These are phyloP conservation scores for Otus sunia DNA, from an alignment of 2,113 vertebrate species.

Conservation along the genomic window DNA sequence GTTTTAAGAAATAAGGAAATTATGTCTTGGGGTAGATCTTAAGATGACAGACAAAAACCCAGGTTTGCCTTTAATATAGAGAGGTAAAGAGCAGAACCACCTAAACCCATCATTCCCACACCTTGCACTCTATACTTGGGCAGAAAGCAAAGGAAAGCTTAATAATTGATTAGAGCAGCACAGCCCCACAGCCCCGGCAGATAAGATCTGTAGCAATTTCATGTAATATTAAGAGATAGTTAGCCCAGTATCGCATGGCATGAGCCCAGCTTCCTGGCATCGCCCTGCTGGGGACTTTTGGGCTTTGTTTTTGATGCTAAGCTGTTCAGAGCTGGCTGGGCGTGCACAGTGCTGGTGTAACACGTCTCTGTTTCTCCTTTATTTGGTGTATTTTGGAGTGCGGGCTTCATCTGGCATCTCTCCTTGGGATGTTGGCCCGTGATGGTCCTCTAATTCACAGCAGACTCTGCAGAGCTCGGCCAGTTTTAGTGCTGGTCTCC, in stretches of 20 bases:
- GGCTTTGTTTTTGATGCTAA: neutral
- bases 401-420: neutral
- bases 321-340: neutral
- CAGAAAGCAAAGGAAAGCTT: neutral
- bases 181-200: neutral
- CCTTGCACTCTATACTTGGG: neutral
- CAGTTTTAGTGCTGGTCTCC: neutral
- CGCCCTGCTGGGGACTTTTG: neutral
- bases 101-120: accelerated
- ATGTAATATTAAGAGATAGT: neutral
- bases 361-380: neutral
- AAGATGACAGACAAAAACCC: neutral
- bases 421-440: neutral
- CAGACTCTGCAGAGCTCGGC: neutral
- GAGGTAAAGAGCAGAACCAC: neutral
- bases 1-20: neutral
- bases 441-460: neutral
- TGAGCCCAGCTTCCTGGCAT: neutral
- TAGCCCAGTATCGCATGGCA: neutral
- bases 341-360: accelerated
- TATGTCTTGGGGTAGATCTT: neutral
- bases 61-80: neutral
- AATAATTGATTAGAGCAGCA: neutral
- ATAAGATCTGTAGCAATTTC: neutral
- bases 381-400: neutral